Conservation (phyloP, 1,140 invertebrate species). For the Patella vulgata region DNA sequence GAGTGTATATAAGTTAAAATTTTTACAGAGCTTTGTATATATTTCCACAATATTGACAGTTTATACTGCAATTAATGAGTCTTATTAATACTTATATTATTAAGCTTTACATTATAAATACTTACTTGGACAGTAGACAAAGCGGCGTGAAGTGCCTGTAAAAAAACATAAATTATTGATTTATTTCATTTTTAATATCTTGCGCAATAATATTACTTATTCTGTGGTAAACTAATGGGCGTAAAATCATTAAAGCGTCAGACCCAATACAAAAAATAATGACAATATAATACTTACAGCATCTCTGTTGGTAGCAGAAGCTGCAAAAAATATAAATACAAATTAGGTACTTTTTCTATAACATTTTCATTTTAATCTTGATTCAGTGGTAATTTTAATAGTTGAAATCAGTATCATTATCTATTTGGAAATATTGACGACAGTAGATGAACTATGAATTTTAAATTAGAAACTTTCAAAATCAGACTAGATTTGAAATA, state of each 20-base stretch:
- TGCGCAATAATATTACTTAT: too few species aligned
- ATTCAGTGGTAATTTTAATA: neutral
- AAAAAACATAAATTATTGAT: neutral
- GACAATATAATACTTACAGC: conserved; percentile 10
- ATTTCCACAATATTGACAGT: too few species aligned
- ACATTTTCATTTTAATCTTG: neutral
- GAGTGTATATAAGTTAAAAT: too few species aligned
- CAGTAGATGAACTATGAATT: neutral
- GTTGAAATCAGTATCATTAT: neutral
- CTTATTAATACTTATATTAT: too few species aligned
- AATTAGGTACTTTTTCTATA: neutral
- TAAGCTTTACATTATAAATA: too few species aligned
- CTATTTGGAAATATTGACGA: neutral
- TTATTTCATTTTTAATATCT: neutral
- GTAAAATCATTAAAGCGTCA: neutral
- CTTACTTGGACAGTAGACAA: conserved; percentile 5
- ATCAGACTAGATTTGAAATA: neutral
- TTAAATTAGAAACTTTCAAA: neutral
- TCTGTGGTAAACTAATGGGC: neutral
- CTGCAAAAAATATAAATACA: conserved; percentile 1
- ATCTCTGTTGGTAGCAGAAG: neutral
- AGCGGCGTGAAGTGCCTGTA: conserved; percentile 2
- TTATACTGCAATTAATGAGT: too few species aligned
- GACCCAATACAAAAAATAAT: neutral
- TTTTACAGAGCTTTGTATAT: too few species aligned